These are phyloP conservation scores for Psammodynastes pulverulentus DNA, from an alignment of 2,113 vertebrate genomes.

Conservation along the genomic window DNA sequence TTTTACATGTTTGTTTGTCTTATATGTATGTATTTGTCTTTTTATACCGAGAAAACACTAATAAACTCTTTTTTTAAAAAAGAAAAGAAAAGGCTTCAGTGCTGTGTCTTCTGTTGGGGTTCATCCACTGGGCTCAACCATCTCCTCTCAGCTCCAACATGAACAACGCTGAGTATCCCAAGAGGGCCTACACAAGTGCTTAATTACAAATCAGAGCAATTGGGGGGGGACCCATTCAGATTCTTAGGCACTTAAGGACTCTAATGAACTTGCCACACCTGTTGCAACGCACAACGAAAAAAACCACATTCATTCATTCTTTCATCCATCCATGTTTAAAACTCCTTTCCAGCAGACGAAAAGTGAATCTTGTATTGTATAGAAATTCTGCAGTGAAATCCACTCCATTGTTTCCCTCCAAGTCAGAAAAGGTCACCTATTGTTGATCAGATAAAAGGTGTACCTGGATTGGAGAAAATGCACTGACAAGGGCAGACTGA, in stretches of 20 bases:
- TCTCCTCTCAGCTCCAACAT: not conserved
- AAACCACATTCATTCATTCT: slow-evolving; percentile 12
- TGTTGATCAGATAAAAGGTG: slow-evolving; percentile 52
- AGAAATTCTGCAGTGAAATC: slow-evolving; percentile 43
- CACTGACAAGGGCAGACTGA: slow-evolving; percentile 23
- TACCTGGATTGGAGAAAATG: slow-evolving; percentile 12
- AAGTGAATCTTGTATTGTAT: slow-evolving; percentile 27
- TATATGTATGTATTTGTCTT: too few relatives aligned
- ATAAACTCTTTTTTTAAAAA: too few relatives aligned
- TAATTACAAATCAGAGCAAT: not conserved
- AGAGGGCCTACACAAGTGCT: not conserved
- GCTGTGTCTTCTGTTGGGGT: not conserved
- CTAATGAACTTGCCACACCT: not conserved
- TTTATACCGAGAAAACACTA: too few relatives aligned
- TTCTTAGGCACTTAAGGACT: not conserved
- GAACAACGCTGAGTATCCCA: not conserved
- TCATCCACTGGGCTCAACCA: not conserved
- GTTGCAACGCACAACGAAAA: slow-evolving; percentile 23
- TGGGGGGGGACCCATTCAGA: not conserved
- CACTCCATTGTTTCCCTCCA: slow-evolving; percentile 39
- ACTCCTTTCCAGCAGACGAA: slow-evolving; percentile 18
- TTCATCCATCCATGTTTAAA: slow-evolving; percentile 19
- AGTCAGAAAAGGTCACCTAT: slow-evolving; percentile 52
- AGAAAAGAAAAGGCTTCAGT: too few relatives aligned
- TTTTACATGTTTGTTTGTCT: too few relatives aligned